Conservation (phyloP, 2,888 invertebrate genomes). For the Synanthedon tipuliformis region DNA sequence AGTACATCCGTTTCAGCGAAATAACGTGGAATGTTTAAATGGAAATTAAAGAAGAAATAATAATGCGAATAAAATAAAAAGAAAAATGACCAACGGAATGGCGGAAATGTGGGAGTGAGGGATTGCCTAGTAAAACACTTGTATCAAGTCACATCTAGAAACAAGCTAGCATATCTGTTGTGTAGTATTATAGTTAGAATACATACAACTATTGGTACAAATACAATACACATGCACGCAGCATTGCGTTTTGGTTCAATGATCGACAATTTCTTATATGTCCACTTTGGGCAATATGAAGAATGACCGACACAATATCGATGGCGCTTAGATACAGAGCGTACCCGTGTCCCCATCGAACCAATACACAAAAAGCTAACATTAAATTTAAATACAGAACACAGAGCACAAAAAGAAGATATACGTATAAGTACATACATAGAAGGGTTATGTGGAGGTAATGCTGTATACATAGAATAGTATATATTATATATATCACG, state of each 20-base stretch:
- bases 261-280: conserved; percentile 25
- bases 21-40: conserved; percentile 20
- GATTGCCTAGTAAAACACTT: conserved; percentile 54
- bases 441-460: conserved; percentile 59
- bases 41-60: conserved; percentile 20
- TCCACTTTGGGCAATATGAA: conserved; percentile 2
- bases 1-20: conserved; percentile 15
- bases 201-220: conserved; percentile 62
- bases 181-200: conserved; percentile 22
- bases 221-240: conserved; percentile 65
- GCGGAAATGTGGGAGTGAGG: conserved; percentile 50
- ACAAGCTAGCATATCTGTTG: conserved; percentile 61
- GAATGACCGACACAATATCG: not conserved
- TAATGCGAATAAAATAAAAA: conserved; percentile 23
- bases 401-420: conserved; percentile 68
- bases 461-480: conserved; percentile 40
- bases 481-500: conserved; percentile 51
- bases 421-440: conserved; percentile 16
- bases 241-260: conserved; percentile 67
- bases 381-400: conserved; percentile 62
- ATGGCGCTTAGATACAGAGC: conserved; percentile 6
- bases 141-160: conserved; percentile 60
- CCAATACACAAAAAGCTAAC: conserved; percentile 68
- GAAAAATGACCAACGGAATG: conserved; percentile 32
- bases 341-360: conserved; percentile 50